Base-by-base conservation (phyloP, 2,888 invertebrate genomes). In the Ryuthela nishihirai region DNA sequence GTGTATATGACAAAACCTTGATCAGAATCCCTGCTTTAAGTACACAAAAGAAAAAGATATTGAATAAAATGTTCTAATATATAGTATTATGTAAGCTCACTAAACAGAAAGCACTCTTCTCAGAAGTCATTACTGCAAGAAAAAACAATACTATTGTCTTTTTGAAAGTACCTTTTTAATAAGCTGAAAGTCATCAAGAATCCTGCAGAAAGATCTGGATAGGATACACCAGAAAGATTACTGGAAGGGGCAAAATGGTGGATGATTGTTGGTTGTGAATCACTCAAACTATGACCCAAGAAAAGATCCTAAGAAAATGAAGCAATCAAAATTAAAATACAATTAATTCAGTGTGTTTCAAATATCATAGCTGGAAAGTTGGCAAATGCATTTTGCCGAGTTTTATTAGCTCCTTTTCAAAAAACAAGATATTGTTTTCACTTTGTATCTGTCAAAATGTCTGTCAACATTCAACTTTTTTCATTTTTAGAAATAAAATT, bases 201-300 rank as follows among this genome's bases (percentile, higher is more conserved):
- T 5, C 54, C 54, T 23, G 58, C 39, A 38, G 54, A 45, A 43
- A 54, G 44, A 34, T 62, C 52, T 17, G 62, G 62, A 45, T 62
- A 63, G 6, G 18, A 39, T 35, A 54, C 25, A 7, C 25, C 34
- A 15, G 44, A 41, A 9, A 42, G 23, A 10, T 70, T 64, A 3
- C 87, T 83, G 68, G 82, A 81, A 72, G 84, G 82, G 5, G 83
- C 83, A 78, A 89, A 93, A 74, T 95, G 94, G 76, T 95, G 94
- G 65, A 92, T 89, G 62, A 95, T 93, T 2, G 89, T 88, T 0
- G 91, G 84, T 69, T 88, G 85, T 47, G 78, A 77, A 72, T 93
- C 92, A 63, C 81, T 79, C 2, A 92, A 73, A 0, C 84, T 84
- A 72, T 87, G 83, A 3, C 92, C 92, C 49, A 88, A 73, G 82